Evolutionary conservation across 2,797 vertebrate species (phyloP).

Genomic region (Melanotaenia pygmaea): DNA sequence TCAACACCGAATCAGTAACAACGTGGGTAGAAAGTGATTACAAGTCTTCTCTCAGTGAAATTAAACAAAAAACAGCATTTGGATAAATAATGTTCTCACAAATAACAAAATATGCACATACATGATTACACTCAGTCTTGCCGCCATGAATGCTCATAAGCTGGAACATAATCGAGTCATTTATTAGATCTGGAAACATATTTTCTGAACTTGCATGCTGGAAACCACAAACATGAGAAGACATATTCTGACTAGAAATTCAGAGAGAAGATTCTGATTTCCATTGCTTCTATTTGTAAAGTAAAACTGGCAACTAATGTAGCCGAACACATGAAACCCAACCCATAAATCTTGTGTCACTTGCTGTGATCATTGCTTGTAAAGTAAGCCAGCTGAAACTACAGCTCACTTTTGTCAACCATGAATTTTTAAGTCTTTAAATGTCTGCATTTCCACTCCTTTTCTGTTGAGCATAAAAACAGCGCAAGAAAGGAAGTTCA

Average conservation of each 20-base stretch:
- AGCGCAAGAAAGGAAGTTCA: too few species aligned
- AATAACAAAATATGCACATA: background rate
- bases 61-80: slow-evolving; percentile 7
- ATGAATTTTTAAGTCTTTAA: too few species aligned
- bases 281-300: background rate
- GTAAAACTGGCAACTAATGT: background rate
- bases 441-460: too few species aligned
- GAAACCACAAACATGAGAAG: too few species aligned
- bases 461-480: too few species aligned
- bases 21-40: background rate
- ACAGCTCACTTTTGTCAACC: background rate
- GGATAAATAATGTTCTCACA: background rate
- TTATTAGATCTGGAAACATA: background rate
- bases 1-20: background rate
- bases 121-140: background rate
- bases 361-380: background rate
- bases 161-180: slow-evolving; percentile 6
- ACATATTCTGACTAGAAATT: too few species aligned
- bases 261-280: background rate
- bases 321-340: background rate
- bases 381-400: background rate
- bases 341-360: background rate
- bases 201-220: too few species aligned
- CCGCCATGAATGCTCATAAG: background rate
- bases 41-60: background rate